A percentile compares a stretch with the other conserved stretches of the same genome.
These are phyloP conservation scores for Ferrisia virgata DNA, from an alignment of 2,888 invertebrate species.

Conservation along the genomic window DNA sequence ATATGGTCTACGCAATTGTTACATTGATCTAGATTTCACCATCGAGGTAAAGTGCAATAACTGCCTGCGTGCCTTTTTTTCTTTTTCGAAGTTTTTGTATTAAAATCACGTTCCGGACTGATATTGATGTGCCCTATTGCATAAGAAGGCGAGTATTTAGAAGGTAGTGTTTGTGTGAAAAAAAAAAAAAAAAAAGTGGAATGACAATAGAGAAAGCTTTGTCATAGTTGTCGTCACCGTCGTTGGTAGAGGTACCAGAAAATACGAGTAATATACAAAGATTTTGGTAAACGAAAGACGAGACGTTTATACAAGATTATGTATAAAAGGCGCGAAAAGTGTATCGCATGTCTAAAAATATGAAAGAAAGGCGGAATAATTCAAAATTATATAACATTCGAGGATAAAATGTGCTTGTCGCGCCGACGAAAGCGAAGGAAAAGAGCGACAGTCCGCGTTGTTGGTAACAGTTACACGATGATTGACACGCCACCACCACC, in stretches of 20 bases:
- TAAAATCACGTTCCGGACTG: not conserved
- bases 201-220: not conserved
- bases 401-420: not conserved
- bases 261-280: not conserved
- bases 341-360: slow-evolving; percentile 12
- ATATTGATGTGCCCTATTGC: too few relatives aligned
- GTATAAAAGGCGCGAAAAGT: not conserved
- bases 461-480: slow-evolving; percentile 11
- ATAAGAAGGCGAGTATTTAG: not conserved
- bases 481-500: slow-evolving; percentile 10
- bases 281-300: not conserved
- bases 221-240: too few relatives aligned
- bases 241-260: too few relatives aligned
- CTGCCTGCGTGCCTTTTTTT: too few relatives aligned
- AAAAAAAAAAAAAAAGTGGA: not conserved
- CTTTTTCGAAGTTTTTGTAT: not conserved
- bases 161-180: not conserved
- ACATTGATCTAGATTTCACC: not conserved
- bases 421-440: not conserved
- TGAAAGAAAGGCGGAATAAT: slow-evolving; percentile 6
- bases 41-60: not conserved
- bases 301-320: not conserved
- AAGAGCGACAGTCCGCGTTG: not conserved
- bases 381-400: not conserved
- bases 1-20: not conserved